Percentiles rank a stretch among this genome's conserved stretches.
These are phyloP conservation scores for Parnassius glacialis DNA, from an alignment of 2,888 invertebrate species.

Conservation along the genomic window DNA sequence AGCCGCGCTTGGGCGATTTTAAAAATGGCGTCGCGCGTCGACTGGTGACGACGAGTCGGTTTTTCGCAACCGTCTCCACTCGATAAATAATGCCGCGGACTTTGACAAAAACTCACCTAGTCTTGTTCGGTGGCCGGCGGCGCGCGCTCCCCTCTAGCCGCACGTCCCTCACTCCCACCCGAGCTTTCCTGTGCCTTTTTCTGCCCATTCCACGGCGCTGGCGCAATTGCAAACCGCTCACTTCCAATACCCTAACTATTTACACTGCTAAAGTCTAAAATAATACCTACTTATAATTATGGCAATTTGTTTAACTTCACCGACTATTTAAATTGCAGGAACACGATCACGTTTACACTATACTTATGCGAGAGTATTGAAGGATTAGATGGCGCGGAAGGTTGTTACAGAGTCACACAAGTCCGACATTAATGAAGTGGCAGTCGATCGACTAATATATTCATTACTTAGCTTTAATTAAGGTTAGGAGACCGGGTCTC, in stretches of 20 bases:
- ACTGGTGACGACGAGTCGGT: constrained; percentile 71
- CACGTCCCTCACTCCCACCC: constrained; percentile 40
- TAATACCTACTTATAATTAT: constrained; percentile 80
- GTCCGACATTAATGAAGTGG: constrained; percentile 58
- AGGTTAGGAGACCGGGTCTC: constrained; percentile 82
- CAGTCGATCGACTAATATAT: constrained; percentile 67
- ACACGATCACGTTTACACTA: constrained; percentile 80
- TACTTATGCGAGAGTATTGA: constrained; percentile 79
- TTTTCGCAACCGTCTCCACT: constrained; percentile 80
- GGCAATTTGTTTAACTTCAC: constrained; percentile 81
- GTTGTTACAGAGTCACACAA: constrained; percentile 59
- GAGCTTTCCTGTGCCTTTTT: constrained; percentile 56
- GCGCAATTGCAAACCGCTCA: constrained; percentile 67
- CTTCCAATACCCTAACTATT: constrained; percentile 74
- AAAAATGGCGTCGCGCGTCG: constrained; percentile 71
- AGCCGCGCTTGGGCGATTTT: constrained; percentile 68
- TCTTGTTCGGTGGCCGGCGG: constrained; percentile 76
- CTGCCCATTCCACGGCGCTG: constrained; percentile 73
- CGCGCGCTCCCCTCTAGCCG: constrained; percentile 57
- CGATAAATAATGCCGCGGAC: constrained; percentile 79
- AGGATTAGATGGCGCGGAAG: constrained; percentile 75
- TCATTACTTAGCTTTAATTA: constrained; percentile 73
- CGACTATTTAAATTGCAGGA: constrained; percentile 80
- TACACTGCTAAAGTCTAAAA: constrained; percentile 76
- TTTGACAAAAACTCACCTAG: constrained; percentile 81